A percentile compares a stretch with the other conserved stretches of the same genome.
phyloP scores from a whole-genome alignment of 1,140 invertebrate genomes.

The Pogonomyrmex barbatus region DNA sequence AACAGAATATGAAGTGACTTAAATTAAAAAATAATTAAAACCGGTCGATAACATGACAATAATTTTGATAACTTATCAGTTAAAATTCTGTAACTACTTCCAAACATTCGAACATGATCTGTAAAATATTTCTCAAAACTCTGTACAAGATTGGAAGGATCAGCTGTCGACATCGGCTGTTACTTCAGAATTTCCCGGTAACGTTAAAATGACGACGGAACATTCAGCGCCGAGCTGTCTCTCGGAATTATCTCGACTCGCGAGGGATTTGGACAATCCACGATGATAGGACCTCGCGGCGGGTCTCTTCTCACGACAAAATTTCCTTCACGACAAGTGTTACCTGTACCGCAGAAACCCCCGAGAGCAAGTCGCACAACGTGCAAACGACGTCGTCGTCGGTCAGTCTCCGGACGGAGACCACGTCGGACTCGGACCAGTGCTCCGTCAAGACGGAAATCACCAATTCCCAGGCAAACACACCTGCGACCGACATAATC shows the following conservation, averaged over 20 bases:
- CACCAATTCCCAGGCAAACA: constrained; percentile 80
- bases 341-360: constrained; percentile 48
- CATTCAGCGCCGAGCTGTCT: constrained; percentile 20
- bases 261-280: constrained; percentile 2
- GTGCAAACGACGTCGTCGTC: constrained; percentile 72
- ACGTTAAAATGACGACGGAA: constrained; percentile 22
- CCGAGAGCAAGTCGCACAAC: constrained; percentile 50
- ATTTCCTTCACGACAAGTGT: constrained; percentile 24
- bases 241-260: constrained; percentile 30
- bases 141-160: not conserved
- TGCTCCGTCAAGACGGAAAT: constrained; percentile 83
- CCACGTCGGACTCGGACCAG: constrained; percentile 82
- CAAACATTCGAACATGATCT: not conserved
- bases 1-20: not conserved
- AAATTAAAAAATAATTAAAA: constrained; percentile 11
- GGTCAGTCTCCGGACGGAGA: constrained; percentile 74
- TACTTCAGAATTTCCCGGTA: not conserved
- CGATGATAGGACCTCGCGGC: not conserved
- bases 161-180: not conserved
- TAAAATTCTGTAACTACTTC: not conserved
- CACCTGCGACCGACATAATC: constrained; percentile 81
- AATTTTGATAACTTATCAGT: not conserved
- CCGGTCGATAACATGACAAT: not conserved
- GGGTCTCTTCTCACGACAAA: not conserved
- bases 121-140: constrained; percentile 9